Evolutionary conservation across 2,797 vertebrate genomes (phyloP).

Genomic region (Cyclopterus lumpus): DNA sequence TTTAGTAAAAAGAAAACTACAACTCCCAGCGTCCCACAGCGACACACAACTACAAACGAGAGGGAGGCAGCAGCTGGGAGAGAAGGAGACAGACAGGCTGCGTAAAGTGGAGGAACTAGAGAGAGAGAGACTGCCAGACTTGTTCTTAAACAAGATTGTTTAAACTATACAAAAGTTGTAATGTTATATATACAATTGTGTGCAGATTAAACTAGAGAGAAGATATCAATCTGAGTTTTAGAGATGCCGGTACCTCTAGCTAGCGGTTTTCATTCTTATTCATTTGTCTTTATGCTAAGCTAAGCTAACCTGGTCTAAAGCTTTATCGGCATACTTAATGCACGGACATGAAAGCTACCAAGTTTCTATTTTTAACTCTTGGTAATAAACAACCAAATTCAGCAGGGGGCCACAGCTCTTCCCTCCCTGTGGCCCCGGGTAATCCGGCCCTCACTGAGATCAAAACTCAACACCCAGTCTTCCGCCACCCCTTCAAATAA

Average conservation of each 20-base stretch:
- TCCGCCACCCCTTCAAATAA: conserved; percentile 24
- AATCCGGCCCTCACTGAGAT: not conserved
- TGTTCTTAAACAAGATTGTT: too few relatives aligned
- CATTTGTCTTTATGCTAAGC: not conserved
- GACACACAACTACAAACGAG: conserved; percentile 58
- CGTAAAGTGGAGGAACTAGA: conserved; percentile 20
- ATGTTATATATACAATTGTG: too few relatives aligned
- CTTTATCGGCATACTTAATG: not conserved
- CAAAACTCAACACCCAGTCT: not conserved
- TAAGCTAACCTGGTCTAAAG: not conserved
- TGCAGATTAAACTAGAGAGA: too few relatives aligned
- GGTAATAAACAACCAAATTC: not conserved
- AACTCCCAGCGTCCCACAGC: conserved; percentile 57
- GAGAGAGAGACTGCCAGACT: conserved; percentile 3
- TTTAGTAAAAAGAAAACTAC: conserved; percentile 33
- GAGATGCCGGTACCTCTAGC: not conserved
- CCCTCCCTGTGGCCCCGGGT: not conserved
- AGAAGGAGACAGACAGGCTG: conserved; percentile 17
- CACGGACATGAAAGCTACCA: not conserved
- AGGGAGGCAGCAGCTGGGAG: conserved; percentile 48
- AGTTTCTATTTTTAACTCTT: not conserved
- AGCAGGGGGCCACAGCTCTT: not conserved
- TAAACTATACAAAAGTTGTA: too few relatives aligned
- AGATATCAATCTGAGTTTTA: too few relatives aligned
- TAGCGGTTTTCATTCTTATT: not conserved